Evolutionary conservation across 2,888 invertebrate species (phyloP).

Genomic region (Leucoma salicis): DNA sequence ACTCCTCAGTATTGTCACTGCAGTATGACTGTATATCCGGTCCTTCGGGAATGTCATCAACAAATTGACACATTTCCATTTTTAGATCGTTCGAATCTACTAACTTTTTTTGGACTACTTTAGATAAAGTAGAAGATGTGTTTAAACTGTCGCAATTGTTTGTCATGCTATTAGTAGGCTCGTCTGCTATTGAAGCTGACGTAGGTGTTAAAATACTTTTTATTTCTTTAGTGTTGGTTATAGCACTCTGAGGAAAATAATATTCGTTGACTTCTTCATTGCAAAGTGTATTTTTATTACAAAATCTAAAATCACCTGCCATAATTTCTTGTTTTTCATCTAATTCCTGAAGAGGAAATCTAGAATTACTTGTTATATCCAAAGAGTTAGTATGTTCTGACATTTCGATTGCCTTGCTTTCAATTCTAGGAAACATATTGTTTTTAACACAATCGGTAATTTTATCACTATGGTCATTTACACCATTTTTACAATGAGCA

Average conservation of each 20-base stretch:
- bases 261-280: neutral
- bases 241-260: neutral
- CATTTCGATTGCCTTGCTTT: neutral
- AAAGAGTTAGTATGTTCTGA: neutral
- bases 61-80: no score
- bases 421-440: neutral
- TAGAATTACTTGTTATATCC: neutral
- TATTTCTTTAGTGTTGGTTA: neutral
- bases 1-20: neutral
- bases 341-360: neutral
- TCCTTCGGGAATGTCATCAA: neutral
- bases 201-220: neutral
- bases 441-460: neutral
- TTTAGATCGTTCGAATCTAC: neutral
- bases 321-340: neutral
- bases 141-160: constrained; percentile 10
- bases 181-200: neutral
- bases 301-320: neutral
- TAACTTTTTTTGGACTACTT: neutral
- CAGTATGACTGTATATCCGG: neutral
- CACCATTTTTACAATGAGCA: neutral
- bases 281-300: neutral
- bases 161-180: neutral
- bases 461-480: neutral
- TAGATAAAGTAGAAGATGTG: neutral